phyloP scores from a whole-genome alignment of 2,797 vertebrate genomes.

The Chaetophractus vellerosus region DNA sequence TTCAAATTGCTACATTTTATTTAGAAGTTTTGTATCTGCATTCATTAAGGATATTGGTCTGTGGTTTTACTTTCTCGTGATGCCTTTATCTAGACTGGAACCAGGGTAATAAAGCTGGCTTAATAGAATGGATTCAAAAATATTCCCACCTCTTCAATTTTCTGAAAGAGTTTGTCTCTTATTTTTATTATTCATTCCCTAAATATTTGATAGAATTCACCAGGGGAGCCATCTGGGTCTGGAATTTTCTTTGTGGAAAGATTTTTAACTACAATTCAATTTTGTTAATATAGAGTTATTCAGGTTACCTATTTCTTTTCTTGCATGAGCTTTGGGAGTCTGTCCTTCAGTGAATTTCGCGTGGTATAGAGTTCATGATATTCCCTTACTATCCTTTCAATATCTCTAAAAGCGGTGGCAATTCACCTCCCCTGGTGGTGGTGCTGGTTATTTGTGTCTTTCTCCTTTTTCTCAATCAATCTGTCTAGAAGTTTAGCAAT shows the following conservation, averaged over 20 bases:
- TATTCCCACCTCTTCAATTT: neutral
- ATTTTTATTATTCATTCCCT: neutral
- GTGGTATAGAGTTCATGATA: fast-evolving
- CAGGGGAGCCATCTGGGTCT: neutral
- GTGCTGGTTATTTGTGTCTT: neutral
- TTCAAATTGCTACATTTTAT: neutral
- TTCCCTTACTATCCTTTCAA: too few species aligned
- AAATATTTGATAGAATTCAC: neutral
- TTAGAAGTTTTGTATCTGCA: neutral
- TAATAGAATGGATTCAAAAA: neutral
- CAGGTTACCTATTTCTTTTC: neutral
- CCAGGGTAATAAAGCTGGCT: neutral
- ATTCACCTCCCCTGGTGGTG: neutral
- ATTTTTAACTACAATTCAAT: neutral
- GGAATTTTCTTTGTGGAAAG: neutral
- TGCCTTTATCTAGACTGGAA: neutral
- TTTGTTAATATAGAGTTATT: neutral
- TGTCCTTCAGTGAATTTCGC: too few species aligned
- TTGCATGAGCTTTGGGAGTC: neutral
- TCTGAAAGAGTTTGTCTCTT: neutral
- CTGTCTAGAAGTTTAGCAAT: neutral
- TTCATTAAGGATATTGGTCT: neutral
- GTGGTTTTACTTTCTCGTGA: neutral
- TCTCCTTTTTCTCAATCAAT: neutral
- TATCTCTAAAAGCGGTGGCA: neutral